phyloP scores from a whole-genome alignment of 2,113 vertebrate genomes.

The Sphaerodactylus townsendi region DNA sequence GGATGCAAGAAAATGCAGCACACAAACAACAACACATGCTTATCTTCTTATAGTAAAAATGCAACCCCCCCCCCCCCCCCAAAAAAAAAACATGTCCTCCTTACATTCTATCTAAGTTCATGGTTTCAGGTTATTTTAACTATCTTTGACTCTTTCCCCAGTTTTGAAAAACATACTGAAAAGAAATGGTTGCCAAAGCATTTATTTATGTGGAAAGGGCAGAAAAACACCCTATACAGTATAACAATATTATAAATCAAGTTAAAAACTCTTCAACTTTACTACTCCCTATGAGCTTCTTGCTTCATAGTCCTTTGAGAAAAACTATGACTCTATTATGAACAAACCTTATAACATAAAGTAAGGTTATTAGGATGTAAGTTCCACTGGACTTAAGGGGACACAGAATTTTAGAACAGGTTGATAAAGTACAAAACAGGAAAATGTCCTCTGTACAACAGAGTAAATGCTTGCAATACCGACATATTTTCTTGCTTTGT shows the following conservation, averaged over 20 bases:
- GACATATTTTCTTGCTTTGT: slow-evolving; percentile 30
- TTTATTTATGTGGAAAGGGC: background rate
- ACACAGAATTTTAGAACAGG: background rate
- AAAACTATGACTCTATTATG: background rate
- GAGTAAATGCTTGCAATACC: background rate
- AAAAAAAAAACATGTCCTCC: too few species aligned
- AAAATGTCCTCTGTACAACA: background rate
- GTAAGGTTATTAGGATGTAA: too few species aligned
- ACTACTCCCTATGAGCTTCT: background rate
- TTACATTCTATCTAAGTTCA: too few species aligned
- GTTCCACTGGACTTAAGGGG: background rate
- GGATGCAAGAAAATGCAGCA: background rate
- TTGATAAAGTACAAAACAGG: background rate
- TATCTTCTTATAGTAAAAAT: background rate
- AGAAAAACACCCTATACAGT: background rate
- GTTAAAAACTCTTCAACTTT: background rate
- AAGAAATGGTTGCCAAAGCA: background rate
- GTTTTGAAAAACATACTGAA: background rate
- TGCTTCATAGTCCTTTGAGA: background rate
- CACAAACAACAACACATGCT: background rate
- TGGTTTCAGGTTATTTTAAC: background rate
- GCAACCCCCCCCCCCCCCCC: too few species aligned
- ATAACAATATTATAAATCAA: background rate
- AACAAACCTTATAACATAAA: background rate
- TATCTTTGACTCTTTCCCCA: background rate